Evolutionary conservation across 2,797 vertebrate species (phyloP).

Genomic region (Thaleichthys pacificus): DNA sequence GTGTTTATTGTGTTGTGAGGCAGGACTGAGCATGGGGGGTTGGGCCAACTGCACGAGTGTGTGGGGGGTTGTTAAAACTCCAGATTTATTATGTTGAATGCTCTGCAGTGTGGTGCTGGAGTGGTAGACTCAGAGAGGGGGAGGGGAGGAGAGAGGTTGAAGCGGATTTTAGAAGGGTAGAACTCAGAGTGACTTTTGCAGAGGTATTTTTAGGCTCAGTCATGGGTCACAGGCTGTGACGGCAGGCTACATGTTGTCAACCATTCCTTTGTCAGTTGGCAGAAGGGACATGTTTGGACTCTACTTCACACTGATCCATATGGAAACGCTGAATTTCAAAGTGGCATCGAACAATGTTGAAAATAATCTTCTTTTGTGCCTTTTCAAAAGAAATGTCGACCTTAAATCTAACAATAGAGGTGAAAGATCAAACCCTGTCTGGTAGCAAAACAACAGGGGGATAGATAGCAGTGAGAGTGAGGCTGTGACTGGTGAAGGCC

Average conservation of each 20-base stretch:
- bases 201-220: conserved; percentile 8
- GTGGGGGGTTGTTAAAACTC: conserved; percentile 11
- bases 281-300: no score
- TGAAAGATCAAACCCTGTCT: not conserved
- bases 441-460: not conserved
- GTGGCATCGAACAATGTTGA: not conserved
- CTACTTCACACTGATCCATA: not conserved
- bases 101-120: not conserved
- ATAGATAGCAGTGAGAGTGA: not conserved
- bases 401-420: not conserved
- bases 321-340: not conserved
- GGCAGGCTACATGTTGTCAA: no score
- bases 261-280: not conserved
- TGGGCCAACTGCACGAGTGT: not conserved
- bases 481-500: not conserved
- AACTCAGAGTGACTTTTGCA: not conserved
- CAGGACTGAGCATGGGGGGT: not conserved
- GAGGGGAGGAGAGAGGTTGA: not conserved
- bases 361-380: not conserved
- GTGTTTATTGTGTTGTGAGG: no score
- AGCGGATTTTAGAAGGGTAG: not conserved
- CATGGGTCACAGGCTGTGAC: conserved; percentile 4
- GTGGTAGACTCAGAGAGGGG: not conserved
- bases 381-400: not conserved
- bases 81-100: not conserved